Evolutionary conservation across 1,140 invertebrate genomes (phyloP).

Genomic region (Musca vetustissima): DNA sequence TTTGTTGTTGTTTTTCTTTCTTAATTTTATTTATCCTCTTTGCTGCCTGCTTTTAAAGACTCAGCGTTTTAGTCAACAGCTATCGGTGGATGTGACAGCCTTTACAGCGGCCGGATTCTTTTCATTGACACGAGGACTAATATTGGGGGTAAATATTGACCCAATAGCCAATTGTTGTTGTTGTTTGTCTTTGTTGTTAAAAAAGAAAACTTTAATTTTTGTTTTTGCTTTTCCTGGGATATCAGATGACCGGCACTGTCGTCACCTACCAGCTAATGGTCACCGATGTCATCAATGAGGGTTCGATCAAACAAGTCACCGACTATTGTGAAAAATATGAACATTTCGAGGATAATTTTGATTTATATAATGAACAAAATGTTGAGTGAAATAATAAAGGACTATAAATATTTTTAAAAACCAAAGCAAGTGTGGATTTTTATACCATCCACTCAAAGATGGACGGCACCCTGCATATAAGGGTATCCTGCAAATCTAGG

Average conservation of each 20-base stretch:
- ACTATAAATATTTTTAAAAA: too few relatives aligned
- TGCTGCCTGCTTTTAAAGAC: conserved; percentile 35
- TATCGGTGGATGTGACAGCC: conserved; percentile 62
- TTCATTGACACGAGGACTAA: conserved; percentile 63
- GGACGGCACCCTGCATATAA: too few relatives aligned
- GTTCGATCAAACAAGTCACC: conserved; percentile 43
- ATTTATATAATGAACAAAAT: not conserved
- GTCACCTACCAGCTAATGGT: conserved; percentile 68
- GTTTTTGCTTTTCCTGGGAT: not conserved
- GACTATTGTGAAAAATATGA: conserved; percentile 36
- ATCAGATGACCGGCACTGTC: conserved; percentile 62
- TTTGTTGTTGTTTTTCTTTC: not conserved
- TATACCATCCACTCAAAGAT: too few relatives aligned
- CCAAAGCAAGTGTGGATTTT: too few relatives aligned
- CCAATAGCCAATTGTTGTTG: too few relatives aligned
- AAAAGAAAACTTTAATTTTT: too few relatives aligned
- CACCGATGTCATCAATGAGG: conserved; percentile 50
- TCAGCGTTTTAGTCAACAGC: conserved; percentile 62
- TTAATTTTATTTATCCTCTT: not conserved
- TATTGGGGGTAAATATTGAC: conserved; percentile 55
- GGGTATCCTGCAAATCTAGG: too few relatives aligned
- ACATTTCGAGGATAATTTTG: not conserved
- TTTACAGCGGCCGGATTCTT: conserved; percentile 66
- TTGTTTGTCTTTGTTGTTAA: not conserved
- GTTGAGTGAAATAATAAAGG: not conserved